Conservation (phyloP, 2,797 vertebrate species). For the Uromys caudimaculatus region DNA sequence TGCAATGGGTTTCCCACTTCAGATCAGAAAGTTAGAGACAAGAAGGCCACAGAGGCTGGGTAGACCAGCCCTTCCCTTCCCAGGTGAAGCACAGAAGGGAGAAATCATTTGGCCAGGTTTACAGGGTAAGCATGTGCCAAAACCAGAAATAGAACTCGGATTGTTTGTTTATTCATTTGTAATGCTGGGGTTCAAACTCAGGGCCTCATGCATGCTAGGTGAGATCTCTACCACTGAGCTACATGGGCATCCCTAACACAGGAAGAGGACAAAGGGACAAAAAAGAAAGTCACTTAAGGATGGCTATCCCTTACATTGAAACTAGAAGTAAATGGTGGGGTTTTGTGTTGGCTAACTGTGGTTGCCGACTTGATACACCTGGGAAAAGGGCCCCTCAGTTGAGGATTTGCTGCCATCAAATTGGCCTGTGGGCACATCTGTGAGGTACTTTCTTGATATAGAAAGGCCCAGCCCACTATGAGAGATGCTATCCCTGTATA, state of each 20-base stretch:
- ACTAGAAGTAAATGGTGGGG: not conserved
- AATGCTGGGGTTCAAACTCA: not conserved
- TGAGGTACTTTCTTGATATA: not conserved
- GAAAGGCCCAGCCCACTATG: not conserved
- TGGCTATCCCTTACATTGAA: not conserved
- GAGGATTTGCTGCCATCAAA: not conserved
- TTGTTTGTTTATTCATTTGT: not conserved
- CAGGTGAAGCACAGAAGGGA: not conserved
- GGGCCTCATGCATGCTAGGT: no score
- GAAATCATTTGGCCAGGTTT: slow-evolving; percentile 4
- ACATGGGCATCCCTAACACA: not conserved
- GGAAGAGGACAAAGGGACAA: not conserved
- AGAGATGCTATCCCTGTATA: not conserved
- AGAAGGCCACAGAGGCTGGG: not conserved
- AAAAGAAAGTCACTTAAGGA: not conserved
- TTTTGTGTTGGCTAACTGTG: not conserved
- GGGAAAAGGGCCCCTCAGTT: not conserved
- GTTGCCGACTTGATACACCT: not conserved
- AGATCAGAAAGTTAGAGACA: not conserved
- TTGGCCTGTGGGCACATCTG: not conserved
- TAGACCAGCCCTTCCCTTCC: not conserved
- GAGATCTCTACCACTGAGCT: not conserved
- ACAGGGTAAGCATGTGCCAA: not conserved
- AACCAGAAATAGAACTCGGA: not conserved
- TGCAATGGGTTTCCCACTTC: not conserved